These are phyloP conservation scores for Eufriesea mexicana DNA, from an alignment of 1,140 invertebrate genomes.

Conservation along the genomic window DNA sequence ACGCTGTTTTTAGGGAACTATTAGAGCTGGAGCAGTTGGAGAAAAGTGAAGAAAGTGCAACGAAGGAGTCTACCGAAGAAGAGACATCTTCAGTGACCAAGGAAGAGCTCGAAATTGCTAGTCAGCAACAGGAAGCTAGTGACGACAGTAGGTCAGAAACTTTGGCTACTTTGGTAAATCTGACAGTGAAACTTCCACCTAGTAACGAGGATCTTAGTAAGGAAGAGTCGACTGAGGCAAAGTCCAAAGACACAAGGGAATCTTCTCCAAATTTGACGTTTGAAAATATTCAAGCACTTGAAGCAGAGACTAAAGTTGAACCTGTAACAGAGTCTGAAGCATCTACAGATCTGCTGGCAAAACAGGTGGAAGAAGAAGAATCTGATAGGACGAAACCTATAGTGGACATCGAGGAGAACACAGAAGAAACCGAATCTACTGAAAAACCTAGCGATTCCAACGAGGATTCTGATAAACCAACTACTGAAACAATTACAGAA, in stretches of 20 bases:
- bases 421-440: constrained; percentile 18
- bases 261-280: not conserved
- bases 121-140: not conserved
- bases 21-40: constrained; percentile 87
- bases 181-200: constrained; percentile 74
- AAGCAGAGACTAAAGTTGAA: constrained; percentile 45
- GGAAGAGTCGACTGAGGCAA: constrained; percentile 27
- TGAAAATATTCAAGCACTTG: constrained; percentile 27
- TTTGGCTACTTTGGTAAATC: constrained; percentile 68
- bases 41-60: constrained; percentile 43
- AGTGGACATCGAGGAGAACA: constrained; percentile 24
- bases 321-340: constrained; percentile 23
- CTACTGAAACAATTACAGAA: constrained; percentile 52
- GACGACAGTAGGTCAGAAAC: constrained; percentile 35
- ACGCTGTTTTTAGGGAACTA: constrained; percentile 93
- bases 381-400: constrained; percentile 34
- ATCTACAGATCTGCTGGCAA: constrained; percentile 27
- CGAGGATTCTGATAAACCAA: constrained; percentile 42
- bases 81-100: constrained; percentile 66
- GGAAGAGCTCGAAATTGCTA: constrained; percentile 50
- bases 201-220: constrained; percentile 50
- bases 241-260: constrained; percentile 28
- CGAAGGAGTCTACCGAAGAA: constrained; percentile 70
- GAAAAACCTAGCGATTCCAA: constrained; percentile 53
- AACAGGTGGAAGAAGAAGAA: constrained; percentile 45